phyloP scores from a whole-genome alignment of 1,140 invertebrate genomes.

The Rhyacophila brunnea region DNA sequence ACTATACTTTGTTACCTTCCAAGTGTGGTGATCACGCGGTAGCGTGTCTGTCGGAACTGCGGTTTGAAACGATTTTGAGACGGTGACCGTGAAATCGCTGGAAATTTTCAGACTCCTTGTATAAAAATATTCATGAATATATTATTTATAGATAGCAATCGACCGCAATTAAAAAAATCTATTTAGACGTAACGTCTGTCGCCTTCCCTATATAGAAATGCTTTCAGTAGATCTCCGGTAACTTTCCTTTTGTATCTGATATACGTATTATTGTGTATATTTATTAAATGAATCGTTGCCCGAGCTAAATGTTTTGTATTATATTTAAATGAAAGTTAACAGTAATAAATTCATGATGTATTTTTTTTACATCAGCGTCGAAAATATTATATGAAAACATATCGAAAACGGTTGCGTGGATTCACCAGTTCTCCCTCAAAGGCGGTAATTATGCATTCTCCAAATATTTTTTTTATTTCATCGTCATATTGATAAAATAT shows the following conservation, averaged over 20 bases:
- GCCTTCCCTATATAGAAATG: too few species aligned
- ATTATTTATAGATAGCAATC: too few species aligned
- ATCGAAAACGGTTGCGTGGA: background rate
- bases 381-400: background rate
- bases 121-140: background rate
- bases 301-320: background rate
- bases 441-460: background rate
- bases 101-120: background rate
- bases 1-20: constrained; percentile 5
- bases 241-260: too few species aligned
- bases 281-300: too few species aligned
- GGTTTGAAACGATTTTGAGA: background rate
- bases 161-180: too few species aligned
- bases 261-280: too few species aligned
- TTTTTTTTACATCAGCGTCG: background rate
- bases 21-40: background rate
- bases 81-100: background rate
- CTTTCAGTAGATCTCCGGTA: too few species aligned
- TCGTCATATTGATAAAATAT: too few species aligned
- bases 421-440: background rate
- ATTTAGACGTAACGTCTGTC: too few species aligned
- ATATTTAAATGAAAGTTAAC: background rate
- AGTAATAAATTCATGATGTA: background rate
- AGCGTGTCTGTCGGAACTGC: too few species aligned
- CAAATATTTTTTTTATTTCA: background rate